Evolutionary conservation across 2,888 invertebrate genomes (phyloP), one percentile per base, ranked within the genome.

Genomic region (Drosophila multiciliata): DNA sequence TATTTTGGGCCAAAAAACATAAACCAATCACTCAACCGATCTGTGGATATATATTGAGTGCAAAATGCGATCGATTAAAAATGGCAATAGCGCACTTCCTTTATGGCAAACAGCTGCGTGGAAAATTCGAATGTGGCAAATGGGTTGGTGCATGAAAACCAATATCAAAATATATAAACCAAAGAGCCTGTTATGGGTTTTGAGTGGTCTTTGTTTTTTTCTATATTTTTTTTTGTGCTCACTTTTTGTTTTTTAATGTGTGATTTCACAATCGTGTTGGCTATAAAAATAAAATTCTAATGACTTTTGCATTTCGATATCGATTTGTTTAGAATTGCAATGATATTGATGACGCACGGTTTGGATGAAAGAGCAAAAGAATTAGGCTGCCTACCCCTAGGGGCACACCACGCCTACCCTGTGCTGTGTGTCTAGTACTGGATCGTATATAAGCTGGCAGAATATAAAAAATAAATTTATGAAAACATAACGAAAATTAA

Each of bases 401-500:
- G 87, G 74, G 78, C 75, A 75, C 40, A 71, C 73, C 72, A 77
- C 75, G 81, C 92, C 91, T 92, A 92, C 92, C 92, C 92, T 90
- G 72, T 84, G 89, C 73, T 91, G 87, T 78, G 89, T 87, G 78
- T 92, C 92, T 86, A 81, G 83, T 52, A 78, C 89, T 71, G 88
- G 90, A 89, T 91, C 91, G 78, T 91, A 91, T 85, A 75, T 91
- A 82, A 91, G 82, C 91, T 91, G 62, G 70, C 69, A 79, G 42
- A 40, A 29, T 57, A 15, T 11, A 32, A 32, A 11, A 20, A 20
- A 64, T 48, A 62, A 20, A 75, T 48, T 58, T 67, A 49, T 66
- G 45, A 65, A 59, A 65, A 57, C 54, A 59, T 58, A 53, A 66
- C 53, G 42, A 68, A 66, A 80, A 67, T 54, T 69, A 65, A 58